phyloP scores from a whole-genome alignment of 2,113 vertebrate species.

The Carollia perspicillata region DNA sequence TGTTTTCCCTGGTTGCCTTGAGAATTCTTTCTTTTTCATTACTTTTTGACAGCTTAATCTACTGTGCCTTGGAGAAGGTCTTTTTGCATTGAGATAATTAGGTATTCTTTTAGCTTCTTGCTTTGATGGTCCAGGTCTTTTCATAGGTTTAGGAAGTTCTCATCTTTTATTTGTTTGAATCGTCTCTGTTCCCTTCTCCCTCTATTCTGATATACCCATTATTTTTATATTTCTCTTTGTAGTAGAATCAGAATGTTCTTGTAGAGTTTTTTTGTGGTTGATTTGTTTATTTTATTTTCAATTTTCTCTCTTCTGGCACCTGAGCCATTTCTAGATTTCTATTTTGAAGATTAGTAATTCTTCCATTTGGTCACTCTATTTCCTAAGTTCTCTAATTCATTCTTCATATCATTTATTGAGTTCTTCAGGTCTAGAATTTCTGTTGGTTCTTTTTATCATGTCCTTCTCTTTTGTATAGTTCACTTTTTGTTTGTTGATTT shows the following conservation, averaged over 20 bases:
- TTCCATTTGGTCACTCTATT: not conserved
- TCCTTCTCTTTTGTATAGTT: not conserved
- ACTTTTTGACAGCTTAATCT: no score
- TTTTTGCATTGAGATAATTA: no score
- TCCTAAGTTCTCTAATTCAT: not conserved
- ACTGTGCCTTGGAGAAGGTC: no score
- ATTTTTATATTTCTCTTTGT: not conserved
- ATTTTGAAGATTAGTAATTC: not conserved
- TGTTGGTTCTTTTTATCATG: not conserved
- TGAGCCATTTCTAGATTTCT: not conserved
- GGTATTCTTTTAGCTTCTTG: no score
- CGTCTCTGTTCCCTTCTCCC: not conserved
- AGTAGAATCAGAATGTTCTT: not conserved
- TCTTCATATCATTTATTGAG: not conserved
- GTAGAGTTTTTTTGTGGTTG: not conserved
- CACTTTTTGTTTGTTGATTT: not conserved
- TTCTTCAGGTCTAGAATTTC: not conserved
- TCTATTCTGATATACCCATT: not conserved
- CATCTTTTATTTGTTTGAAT: not conserved
- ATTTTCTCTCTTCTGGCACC: not conserved
- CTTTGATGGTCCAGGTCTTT: no score
- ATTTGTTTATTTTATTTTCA: not conserved
- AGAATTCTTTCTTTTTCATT: no score
- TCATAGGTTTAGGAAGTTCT: no score
- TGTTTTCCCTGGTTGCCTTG: not conserved